These are phyloP conservation scores for Dendrocincla tyrannina DNA, from an alignment of 2,797 vertebrate genomes.

Conservation along the genomic window DNA sequence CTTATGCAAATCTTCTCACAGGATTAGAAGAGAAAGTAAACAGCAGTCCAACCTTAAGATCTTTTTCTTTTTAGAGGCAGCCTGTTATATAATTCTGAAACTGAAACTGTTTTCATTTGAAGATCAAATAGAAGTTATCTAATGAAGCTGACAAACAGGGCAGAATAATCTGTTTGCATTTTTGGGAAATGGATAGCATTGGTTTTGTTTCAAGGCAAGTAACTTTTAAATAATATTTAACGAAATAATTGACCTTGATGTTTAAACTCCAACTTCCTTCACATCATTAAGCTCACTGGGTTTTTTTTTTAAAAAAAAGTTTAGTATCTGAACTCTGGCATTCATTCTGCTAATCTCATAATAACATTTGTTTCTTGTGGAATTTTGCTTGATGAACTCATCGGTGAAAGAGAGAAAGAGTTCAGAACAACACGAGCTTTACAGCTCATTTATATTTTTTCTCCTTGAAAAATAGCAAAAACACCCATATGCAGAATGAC, in stretches of 20 bases:
- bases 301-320: not conserved
- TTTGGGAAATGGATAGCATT: constrained; percentile 46
- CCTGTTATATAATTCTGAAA: constrained; percentile 69
- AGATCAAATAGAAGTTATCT: constrained; percentile 59
- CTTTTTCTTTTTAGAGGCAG: constrained; percentile 56
- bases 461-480: not conserved
- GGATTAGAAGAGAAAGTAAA: constrained; percentile 59
- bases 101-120: constrained; percentile 67
- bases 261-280: constrained; percentile 58
- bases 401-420: constrained; percentile 13
- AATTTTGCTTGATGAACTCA: constrained; percentile 41
- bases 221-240: constrained; percentile 63
- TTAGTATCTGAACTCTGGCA: constrained; percentile 25
- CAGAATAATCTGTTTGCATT: constrained; percentile 56
- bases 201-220: constrained; percentile 63
- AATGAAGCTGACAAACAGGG: constrained; percentile 53
- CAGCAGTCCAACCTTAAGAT: constrained; percentile 27
- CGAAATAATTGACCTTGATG: constrained; percentile 63
- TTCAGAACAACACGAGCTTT: constrained; percentile 22
- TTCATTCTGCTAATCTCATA: constrained; percentile 52
- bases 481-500: not conserved
- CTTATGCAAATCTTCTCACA: constrained; percentile 65
- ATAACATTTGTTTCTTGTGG: constrained; percentile 46
- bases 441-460: constrained; percentile 40
- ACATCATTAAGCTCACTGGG: constrained; percentile 20